A percentile compares a stretch with the other conserved stretches of the same genome.
phyloP scores from a whole-genome alignment of 2,888 invertebrate genomes.

The Diarsia dahlii region DNA sequence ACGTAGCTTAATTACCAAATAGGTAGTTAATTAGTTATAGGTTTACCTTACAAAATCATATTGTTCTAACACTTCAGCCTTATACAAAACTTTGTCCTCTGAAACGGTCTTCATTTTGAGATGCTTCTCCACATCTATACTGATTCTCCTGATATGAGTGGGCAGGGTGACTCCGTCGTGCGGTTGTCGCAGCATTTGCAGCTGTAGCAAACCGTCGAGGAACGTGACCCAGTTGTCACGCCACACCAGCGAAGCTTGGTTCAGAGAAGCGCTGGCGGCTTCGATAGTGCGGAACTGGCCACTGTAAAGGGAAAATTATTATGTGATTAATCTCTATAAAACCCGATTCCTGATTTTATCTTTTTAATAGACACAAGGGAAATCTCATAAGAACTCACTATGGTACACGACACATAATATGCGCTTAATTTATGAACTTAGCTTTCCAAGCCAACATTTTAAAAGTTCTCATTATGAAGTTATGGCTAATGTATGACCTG shows the following conservation, averaged over 20 bases:
- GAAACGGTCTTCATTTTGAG: neutral
- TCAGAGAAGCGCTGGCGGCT: conserved; percentile 62
- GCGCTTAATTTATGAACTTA: too few relatives aligned
- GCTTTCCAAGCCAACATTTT: too few relatives aligned
- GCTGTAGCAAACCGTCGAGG: conserved; percentile 93
- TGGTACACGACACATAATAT: too few relatives aligned
- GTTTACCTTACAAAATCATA: conserved; percentile 44
- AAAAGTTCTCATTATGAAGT: too few relatives aligned
- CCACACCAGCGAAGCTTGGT: conserved; percentile 89
- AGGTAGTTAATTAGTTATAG: too few relatives aligned
- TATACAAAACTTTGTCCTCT: conserved; percentile 1
- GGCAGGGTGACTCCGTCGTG: conserved; percentile 92
- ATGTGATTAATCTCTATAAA: too few relatives aligned
- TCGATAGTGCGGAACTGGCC: conserved; percentile 72
- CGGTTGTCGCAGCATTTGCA: conserved; percentile 90
- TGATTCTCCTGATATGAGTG: conserved; percentile 76
- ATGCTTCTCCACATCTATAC: conserved; percentile 66
- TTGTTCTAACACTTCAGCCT: too few relatives aligned
- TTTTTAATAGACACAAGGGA: too few relatives aligned
- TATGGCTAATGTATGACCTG: too few relatives aligned
- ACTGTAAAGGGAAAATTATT: conserved; percentile 56
- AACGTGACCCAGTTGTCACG: conserved; percentile 84
- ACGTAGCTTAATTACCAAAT: neutral
- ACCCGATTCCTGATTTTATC: too few relatives aligned
- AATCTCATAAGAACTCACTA: too few relatives aligned